phyloP scores from a whole-genome alignment of 2,113 vertebrate genomes.

The Phalacrocorax carbo region DNA sequence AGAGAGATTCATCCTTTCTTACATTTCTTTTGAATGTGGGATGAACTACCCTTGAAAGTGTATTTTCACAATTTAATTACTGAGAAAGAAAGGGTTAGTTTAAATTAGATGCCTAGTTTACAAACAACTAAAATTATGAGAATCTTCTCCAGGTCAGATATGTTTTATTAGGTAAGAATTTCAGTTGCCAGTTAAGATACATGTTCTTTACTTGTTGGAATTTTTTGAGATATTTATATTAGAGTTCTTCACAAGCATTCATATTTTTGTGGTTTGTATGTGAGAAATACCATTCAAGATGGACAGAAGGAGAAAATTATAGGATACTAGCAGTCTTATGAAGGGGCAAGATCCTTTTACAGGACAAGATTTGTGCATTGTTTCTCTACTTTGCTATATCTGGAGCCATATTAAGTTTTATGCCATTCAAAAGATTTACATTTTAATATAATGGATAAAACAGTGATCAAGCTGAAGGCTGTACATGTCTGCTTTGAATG shows the following conservation, averaged over 20 bases:
- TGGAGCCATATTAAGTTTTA: background rate
- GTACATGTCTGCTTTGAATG: background rate
- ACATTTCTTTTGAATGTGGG: background rate
- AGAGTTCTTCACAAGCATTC: background rate
- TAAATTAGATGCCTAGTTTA: background rate
- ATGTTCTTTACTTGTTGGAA: background rate
- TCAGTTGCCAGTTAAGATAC: background rate
- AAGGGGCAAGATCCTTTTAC: background rate
- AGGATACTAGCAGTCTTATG: background rate
- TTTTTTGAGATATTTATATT: background rate
- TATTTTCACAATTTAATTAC: background rate
- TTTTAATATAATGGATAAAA: background rate
- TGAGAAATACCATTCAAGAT: background rate
- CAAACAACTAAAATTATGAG: background rate
- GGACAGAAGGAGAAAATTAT: background rate
- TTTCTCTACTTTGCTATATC: background rate
- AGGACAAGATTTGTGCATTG: background rate
- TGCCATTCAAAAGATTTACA: background rate
- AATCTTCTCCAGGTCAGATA: background rate
- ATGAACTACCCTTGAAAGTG: background rate
- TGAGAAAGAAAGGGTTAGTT: background rate
- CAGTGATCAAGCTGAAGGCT: background rate
- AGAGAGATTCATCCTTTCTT: background rate
- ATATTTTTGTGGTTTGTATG: background rate
- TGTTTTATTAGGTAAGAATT: background rate